Base-by-base conservation (phyloP, 1,140 invertebrate species). In the Aethina tumida region DNA sequence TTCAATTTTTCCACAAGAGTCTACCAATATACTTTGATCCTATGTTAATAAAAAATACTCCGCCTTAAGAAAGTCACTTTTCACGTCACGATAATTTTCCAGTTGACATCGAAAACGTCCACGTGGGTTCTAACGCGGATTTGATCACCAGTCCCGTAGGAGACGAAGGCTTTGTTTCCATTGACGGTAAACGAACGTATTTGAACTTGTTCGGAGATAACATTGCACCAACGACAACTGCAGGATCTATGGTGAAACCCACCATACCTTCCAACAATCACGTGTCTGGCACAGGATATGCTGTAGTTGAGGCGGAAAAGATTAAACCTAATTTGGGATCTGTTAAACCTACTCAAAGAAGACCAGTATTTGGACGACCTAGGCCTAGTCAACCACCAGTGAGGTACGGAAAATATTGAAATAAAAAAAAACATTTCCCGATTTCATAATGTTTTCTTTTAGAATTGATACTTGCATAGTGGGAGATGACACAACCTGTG, bases 391-490 rank as follows among this genome's bases (percentile, higher is more conserved):
- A 74, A 43, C 74, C 76, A 12, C 73, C 77, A 0, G 77, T 81
- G 0, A 58, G 56, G 58, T 60, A 49, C 32, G 22, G 9, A 28
- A 19, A 16, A 16, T n/a, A n/a, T n/a, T n/a, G n/a, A n/a, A n/a
- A n/a, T 12, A 24, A 24, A 24, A 12, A 8, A 12, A 12, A 24
- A 8, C 22, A 8, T 8, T 24, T 24, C 21, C n/a, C n/a, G n/a
- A 24, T 7, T 24, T 24, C 21, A 24, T 24, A 24, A 24, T 24
- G 6, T 24, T 24, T 18, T 28, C 4, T 56, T 53, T 8, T 30
- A 68, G 89, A 49, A 94, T 95, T 37, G 90, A 95, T 59, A 94
- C 90, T 6, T 95, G 90, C 52, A 93, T 93, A 15, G 88, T 93
- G 1, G 90, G 89, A 2, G 89, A 95, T 47, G 84, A 90, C 47